Evolutionary conservation across 2,888 invertebrate species (phyloP).

Genomic region (Chymomyza amoena): DNA sequence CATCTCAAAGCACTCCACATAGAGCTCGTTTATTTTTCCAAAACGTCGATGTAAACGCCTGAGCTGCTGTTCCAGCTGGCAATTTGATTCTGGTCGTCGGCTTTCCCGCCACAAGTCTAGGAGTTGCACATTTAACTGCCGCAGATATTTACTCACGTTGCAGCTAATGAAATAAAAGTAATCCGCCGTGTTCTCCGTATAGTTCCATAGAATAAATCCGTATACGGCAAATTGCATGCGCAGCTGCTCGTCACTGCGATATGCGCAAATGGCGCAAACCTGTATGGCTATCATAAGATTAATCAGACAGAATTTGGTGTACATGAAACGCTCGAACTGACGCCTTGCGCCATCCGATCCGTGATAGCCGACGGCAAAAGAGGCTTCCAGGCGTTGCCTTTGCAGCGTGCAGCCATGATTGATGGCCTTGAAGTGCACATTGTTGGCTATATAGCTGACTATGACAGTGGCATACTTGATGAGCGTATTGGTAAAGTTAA

Average conservation of each 20-base stretch:
- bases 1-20: conserved; percentile 51
- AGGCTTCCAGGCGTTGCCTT: conserved; percentile 54
- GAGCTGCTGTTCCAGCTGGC: conserved; percentile 51
- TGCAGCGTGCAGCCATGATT: conserved; percentile 48
- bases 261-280: conserved; percentile 53
- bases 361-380: conserved; percentile 35
- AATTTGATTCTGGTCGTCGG: conserved; percentile 23
- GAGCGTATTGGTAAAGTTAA: conserved; percentile 61
- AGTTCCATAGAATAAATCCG: conserved; percentile 70
- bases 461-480: conserved; percentile 67
- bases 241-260: conserved; percentile 30
- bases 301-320: conserved; percentile 62
- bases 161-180: conserved; percentile 65
- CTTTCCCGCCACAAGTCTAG: conserved; percentile 25
- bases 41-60: conserved; percentile 36
- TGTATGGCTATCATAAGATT: conserved; percentile 69
- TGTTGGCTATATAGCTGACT: conserved; percentile 64
- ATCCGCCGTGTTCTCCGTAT: conserved; percentile 73
- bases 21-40: conserved; percentile 44
- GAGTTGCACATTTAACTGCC: conserved; percentile 55
- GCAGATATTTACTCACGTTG: conserved; percentile 61
- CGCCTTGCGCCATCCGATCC: conserved; percentile 37
- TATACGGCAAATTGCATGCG: conserved; percentile 61
- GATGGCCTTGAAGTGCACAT: conserved; percentile 54
- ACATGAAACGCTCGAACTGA: conserved; percentile 59